Base-by-base conservation (phyloP, 2,888 invertebrate species). In the Phaedon cochleariae region DNA sequence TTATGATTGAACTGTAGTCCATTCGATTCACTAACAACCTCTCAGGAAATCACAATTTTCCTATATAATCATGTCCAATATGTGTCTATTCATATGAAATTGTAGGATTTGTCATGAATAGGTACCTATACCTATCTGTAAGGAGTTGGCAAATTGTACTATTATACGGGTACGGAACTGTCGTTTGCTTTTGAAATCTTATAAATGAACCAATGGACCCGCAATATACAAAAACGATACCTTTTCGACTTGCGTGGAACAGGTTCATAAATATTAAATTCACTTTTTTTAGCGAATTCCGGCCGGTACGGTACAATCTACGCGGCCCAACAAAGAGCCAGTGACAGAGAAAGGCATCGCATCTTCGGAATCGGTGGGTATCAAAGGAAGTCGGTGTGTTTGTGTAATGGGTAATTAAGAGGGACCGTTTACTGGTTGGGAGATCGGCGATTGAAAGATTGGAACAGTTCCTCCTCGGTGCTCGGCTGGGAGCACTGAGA, bases 361-460 rank as follows among this genome's bases (percentile, higher is more conserved):
- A 58, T 64, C 58, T 62, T 70, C 71, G 72, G 62, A 66, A 54
- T 73, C 73, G 73, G 74, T 69, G 55, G 53, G 67, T 73, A 74
- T 76, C 76, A 76, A 76, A 76, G 75, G 70, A 66, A 70, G 73
- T 70, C 73, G 74, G 73, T 65, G 70, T 71, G 75, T 76, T 75
- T 77, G 73, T 77, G 73, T 76, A 74, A 76, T 73, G 73, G 72
- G 74, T 77, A 77, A 77, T 77, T 77, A 77, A 75, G 73, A 75
- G 77, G 71, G 69, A 73, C 76, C 74, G 72, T 75, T 74, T 72
- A 74, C 72, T 73, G 73, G 70, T 73, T 72, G 62, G 67, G 57
- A 61, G 65, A 37, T 45, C 65, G 59, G 64, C 65, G 62, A 68
- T 69, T 62, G 58, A 49, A 21, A 34, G 46, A n/a, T 57, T 57